These are phyloP conservation scores for Archivesica marissinica DNA, from an alignment of 1,140 invertebrate genomes.

Conservation along the genomic window DNA sequence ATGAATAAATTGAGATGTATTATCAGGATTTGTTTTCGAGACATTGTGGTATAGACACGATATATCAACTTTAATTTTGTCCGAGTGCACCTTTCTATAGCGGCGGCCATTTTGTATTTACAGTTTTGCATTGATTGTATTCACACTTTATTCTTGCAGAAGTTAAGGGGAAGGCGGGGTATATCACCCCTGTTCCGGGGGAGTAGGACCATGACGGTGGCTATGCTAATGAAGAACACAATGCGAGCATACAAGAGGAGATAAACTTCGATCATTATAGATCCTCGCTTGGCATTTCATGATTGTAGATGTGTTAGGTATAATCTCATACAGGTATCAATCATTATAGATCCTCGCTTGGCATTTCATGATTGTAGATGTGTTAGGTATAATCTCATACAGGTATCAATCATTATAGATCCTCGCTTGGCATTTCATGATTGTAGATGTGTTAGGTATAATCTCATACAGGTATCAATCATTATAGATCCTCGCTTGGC, in stretches of 20 bases:
- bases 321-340: too few species aligned
- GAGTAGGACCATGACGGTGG: constrained; percentile 98
- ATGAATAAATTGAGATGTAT: too few species aligned
- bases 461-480: too few species aligned
- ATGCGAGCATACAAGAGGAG: constrained; percentile 85
- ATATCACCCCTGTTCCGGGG: constrained; percentile 98
- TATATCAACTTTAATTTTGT: too few species aligned
- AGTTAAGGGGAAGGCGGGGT: constrained; percentile 90
- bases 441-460: too few species aligned
- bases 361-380: constrained; percentile 28
- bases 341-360: constrained; percentile 44
- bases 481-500: constrained; percentile 40
- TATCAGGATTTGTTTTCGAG: too few species aligned
- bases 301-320: too few species aligned
- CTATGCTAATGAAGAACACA: constrained; percentile 99
- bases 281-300: constrained; percentile 19
- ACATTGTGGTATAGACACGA: too few species aligned
- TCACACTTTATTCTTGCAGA: constrained; percentile 85
- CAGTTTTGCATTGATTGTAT: too few species aligned
- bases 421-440: constrained; percentile 32
- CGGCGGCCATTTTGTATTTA: too few species aligned
- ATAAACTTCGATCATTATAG: constrained; percentile 70
- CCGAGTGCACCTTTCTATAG: too few species aligned
- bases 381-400: too few species aligned
- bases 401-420: constrained; percentile 66